Evolutionary conservation across 92 coral and sea anemone genomes (phyloP).

Genomic region (Montipora capitata): DNA sequence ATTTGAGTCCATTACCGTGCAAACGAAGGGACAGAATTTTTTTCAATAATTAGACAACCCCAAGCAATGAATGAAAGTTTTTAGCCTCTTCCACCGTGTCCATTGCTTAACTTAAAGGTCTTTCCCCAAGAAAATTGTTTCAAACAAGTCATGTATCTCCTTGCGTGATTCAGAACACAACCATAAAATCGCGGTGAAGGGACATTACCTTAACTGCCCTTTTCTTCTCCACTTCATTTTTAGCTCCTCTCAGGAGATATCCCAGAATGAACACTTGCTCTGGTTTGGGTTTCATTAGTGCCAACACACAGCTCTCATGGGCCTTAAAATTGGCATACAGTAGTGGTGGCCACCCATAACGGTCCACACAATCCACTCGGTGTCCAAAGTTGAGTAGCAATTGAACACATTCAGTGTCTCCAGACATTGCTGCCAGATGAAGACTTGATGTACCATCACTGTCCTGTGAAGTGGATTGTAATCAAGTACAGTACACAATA

Average conservation of each 20-base stretch:
- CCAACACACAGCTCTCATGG: constrained; percentile 94
- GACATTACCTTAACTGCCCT: constrained; percentile 76
- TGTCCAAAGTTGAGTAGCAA: constrained; percentile 84
- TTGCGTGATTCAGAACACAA: no score
- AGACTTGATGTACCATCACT: constrained; percentile 89
- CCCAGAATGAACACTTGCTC: constrained; percentile 95
- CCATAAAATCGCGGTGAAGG: no score
- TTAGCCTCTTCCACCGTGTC: no score
- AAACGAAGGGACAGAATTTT: no score
- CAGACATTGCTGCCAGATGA: constrained; percentile 97
- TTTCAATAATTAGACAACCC: no score
- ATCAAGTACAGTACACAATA: no score
- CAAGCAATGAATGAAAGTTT: no score
- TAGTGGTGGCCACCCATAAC: constrained; percentile 97
- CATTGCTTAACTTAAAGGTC: no score
- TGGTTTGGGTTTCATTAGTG: constrained; percentile 97
- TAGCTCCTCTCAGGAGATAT: constrained; percentile 74
- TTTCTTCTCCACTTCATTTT: constrained; percentile 79
- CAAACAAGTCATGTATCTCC: no score
- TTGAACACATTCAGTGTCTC: constrained; percentile 86
- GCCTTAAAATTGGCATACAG: constrained; percentile 98
- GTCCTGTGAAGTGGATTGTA: constrained; percentile 69
- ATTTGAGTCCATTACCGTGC: no score
- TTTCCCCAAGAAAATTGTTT: no score
- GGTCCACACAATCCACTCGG: constrained; percentile 94